Percentiles rank a stretch among this genome's conserved stretches.
Evolutionary conservation across 2,797 vertebrate genomes (phyloP).

Genomic region (Novumbra hubbsi): DNA sequence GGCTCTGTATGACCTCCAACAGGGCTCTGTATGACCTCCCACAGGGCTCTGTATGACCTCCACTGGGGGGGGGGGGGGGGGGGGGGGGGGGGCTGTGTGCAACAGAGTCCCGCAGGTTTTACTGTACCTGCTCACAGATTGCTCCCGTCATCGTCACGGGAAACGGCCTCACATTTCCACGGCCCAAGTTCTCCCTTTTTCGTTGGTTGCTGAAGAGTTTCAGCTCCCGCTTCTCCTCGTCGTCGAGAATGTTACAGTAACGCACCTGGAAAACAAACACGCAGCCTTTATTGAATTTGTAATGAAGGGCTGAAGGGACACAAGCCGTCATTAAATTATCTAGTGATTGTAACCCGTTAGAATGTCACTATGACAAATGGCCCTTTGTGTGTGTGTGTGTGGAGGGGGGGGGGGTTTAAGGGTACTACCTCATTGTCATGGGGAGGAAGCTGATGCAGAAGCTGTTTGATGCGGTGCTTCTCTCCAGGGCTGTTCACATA

Average conservation of each 20-base stretch:
- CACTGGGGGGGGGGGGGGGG: too few species aligned
- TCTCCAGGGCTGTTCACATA: slow-evolving; percentile 98
- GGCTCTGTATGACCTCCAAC: too few species aligned
- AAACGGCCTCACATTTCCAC: slow-evolving; percentile 92
- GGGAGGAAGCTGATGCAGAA: slow-evolving; percentile 94
- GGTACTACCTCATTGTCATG: slow-evolving; percentile 97
- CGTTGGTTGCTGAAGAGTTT: slow-evolving; percentile 97
- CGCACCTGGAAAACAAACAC: slow-evolving; percentile 78
- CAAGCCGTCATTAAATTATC: neutral
- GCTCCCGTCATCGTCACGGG: slow-evolving; percentile 96
- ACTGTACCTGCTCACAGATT: slow-evolving; percentile 92
- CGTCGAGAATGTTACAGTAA: slow-evolving; percentile 94
- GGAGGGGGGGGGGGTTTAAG: slow-evolving; percentile 28
- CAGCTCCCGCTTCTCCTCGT: slow-evolving; percentile 96
- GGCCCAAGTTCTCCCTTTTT: slow-evolving; percentile 93
- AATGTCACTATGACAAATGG: slow-evolving; percentile 21
- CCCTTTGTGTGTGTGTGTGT: slow-evolving; percentile 47
- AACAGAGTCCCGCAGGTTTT: neutral
- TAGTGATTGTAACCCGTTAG: neutral
- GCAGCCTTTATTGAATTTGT: neutral
- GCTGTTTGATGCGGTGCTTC: slow-evolving; percentile 96
- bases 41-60: neutral
- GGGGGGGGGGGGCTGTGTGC: neutral
- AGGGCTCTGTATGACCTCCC: neutral
- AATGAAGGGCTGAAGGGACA: neutral